A percentile compares a stretch with the other conserved stretches of the same genome.
Conservation (phyloP, 2,888 invertebrate species). For the Tetanocera ferruginea region DNA sequence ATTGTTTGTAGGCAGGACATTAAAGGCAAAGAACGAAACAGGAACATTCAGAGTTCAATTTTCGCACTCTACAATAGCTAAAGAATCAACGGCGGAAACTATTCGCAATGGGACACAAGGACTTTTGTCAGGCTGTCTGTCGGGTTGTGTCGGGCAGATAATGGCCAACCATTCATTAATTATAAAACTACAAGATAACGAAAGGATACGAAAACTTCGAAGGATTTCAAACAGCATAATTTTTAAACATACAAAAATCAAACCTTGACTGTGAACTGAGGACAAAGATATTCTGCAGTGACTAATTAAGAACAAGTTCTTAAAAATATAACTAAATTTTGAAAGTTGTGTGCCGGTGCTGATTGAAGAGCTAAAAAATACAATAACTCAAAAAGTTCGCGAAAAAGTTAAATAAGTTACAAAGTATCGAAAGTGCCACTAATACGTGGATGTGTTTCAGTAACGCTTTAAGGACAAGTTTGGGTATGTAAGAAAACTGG, state of each 20-base stretch:
- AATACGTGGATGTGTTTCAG: not conserved
- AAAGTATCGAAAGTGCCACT: not conserved
- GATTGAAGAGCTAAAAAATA: not conserved
- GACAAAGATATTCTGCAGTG: not conserved
- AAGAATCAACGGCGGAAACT: not conserved
- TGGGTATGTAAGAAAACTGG: slow-evolving; percentile 63
- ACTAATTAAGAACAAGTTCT: not conserved
- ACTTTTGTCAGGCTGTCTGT: slow-evolving; percentile 15
- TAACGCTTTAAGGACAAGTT: not conserved
- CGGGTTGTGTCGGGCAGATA: slow-evolving; percentile 6
- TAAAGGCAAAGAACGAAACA: not conserved
- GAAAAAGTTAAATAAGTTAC: not conserved
- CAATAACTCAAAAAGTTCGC: slow-evolving; percentile 22
- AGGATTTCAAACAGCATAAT: not conserved
- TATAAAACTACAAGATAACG: slow-evolving; percentile 39
- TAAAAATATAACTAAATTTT: not conserved
- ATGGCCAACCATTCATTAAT: slow-evolving; percentile 40
- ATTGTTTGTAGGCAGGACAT: not conserved
- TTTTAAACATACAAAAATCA: not conserved
- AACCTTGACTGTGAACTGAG: not conserved
- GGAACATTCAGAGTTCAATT: not conserved
- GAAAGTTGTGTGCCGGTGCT: not conserved
- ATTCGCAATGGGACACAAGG: not conserved
- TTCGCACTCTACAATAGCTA: not conserved
- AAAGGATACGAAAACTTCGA: slow-evolving; percentile 17